Evolutionary conservation across 1,140 invertebrate genomes (phyloP), one percentile per base, ranked within the genome.

Genomic region (Choristoneura fumiferana): DNA sequence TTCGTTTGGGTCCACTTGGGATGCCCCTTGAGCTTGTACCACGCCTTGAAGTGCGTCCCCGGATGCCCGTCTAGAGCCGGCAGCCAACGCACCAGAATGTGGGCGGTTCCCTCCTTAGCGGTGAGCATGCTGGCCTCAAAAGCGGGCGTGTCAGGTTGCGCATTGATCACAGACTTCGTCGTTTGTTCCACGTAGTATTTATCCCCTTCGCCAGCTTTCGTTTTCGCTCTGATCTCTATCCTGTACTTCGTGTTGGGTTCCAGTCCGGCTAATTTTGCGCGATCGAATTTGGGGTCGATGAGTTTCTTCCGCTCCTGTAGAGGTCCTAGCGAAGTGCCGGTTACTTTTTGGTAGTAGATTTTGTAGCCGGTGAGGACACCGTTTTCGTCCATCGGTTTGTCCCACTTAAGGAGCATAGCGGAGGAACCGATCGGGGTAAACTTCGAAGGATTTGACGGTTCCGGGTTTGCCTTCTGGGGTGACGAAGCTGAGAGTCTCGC

Each of bases 391-490:
- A 96, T 92, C 0, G 98, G 98, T 76, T 95, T 95, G 76, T 97
- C 94, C 98, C 98, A 99, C 53, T 93, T 93, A 0, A 99, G 87
- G 53, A 94, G 92, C 73, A 99, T 93, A 9, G 96, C 96, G 13
- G 95, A 97, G 0, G 96, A 95, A 9, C 97, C 97, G 76, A 97
- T 92, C 0, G 95, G 95, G n/a, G 72, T 94, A 94, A 0, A 95
- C 96, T 76, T 96, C 94, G 52, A 92, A 89, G n/a, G 92, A 92
- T 52, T 95, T 91, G 5, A 99, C 96, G 2, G 97, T 94, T 8
- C 96, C 97, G 0, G 98, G 98, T 15, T 94, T 94, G 84, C 97
- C 98, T 93, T 99, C 97, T 1, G 96, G 96, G 6, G 96, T 99
- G 39, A 94, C 91, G 77, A 99, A 96, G 61, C 92, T 93, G 18